Conservation (phyloP, 2,888 invertebrate species). For the Barypeithes pellucidus region DNA sequence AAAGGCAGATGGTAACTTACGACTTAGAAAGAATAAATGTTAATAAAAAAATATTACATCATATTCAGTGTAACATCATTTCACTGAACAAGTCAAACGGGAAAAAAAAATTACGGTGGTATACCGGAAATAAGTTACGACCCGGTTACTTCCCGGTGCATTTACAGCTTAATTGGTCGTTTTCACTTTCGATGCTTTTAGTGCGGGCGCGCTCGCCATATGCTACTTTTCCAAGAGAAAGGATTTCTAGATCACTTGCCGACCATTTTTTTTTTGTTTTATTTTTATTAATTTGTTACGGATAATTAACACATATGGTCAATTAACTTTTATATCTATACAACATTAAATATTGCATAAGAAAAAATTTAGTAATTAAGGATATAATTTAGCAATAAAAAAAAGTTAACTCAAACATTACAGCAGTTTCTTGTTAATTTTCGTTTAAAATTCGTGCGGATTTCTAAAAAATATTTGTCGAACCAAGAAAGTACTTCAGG, state of each 20-base stretch:
- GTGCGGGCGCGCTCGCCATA: constrained; percentile 48
- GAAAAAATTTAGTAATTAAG: no score
- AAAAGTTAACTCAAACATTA: not conserved
- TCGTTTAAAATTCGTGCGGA: no score
- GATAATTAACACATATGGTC: constrained; percentile 13
- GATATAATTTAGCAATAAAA: no score
- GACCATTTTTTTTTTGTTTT: constrained; percentile 5
- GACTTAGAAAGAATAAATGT: not conserved
- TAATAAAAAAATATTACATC: constrained; percentile 2
- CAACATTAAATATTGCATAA: not conserved
- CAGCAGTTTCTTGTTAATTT: no score
- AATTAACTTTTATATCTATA: not conserved
- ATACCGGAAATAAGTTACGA: constrained; percentile 15
- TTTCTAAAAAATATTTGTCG: no score
- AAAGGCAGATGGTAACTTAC: no score
- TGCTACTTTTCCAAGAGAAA: constrained; percentile 40
- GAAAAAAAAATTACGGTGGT: constrained; percentile 8
- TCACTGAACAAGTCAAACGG: constrained; percentile 18
- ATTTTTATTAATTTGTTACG: constrained; percentile 13
- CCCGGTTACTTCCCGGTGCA: constrained; percentile 20
- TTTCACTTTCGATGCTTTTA: constrained; percentile 42
- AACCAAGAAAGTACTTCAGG: no score
- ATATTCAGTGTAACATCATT: constrained; percentile 18
- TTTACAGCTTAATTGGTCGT: constrained; percentile 40
- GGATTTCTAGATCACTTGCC: constrained; percentile 40